Evolutionary conservation across 2,888 invertebrate genomes (phyloP).

Genomic region (Drosophila prolongata): DNA sequence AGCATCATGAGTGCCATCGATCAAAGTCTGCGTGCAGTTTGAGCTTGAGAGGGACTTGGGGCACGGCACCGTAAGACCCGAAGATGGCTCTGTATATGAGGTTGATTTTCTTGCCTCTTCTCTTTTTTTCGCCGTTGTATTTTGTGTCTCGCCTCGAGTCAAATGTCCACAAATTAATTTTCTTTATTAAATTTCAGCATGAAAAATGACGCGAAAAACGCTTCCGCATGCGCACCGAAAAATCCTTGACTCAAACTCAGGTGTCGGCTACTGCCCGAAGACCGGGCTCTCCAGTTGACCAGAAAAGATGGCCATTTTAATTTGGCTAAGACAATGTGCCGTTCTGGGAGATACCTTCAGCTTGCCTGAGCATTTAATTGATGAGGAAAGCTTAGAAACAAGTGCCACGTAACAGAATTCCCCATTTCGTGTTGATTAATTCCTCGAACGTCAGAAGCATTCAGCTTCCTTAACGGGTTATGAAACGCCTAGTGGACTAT

Average conservation of each 20-base stretch:
- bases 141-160: slow-evolving; percentile 74
- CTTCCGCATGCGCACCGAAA: slow-evolving; percentile 72
- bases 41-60: slow-evolving; percentile 36
- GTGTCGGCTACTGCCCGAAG: slow-evolving; percentile 54
- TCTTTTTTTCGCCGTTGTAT: slow-evolving; percentile 14
- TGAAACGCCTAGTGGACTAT: slow-evolving; percentile 39
- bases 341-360: slow-evolving; percentile 62
- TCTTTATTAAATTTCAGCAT: slow-evolving; percentile 80
- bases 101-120: not conserved
- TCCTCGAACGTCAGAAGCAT: slow-evolving; percentile 20
- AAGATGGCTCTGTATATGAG: slow-evolving; percentile 9
- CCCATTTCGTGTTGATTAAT: slow-evolving; percentile 59
- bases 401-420: slow-evolving; percentile 40
- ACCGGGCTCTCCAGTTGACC: slow-evolving; percentile 24
- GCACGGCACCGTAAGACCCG: slow-evolving; percentile 1
- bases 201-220: slow-evolving; percentile 80
- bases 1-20: slow-evolving; percentile 76
- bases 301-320: slow-evolving; percentile 51
- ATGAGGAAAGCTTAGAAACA: slow-evolving; percentile 52
- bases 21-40: slow-evolving; percentile 76
- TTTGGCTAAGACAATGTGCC: slow-evolving; percentile 77
- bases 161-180: slow-evolving; percentile 81
- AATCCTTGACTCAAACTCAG: slow-evolving; percentile 60
- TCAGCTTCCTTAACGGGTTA: slow-evolving; percentile 36
- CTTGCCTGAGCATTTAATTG: slow-evolving; percentile 68